Conservation (phyloP, 2,113 vertebrate species). For the Rhinopithecus roxellana region DNA sequence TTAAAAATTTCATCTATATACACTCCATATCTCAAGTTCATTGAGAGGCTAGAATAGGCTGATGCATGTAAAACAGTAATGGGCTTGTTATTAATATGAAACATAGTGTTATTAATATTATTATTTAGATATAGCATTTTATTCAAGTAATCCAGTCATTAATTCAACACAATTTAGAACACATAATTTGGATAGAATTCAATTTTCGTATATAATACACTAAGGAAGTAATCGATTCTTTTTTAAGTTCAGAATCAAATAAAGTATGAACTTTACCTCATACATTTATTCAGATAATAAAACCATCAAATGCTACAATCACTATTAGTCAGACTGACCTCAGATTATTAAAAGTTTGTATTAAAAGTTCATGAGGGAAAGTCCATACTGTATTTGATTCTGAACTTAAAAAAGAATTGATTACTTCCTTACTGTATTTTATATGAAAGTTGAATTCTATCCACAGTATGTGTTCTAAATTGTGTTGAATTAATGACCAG, state of each 20-base stretch:
- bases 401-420: not conserved
- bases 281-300: not conserved
- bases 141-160: not conserved
- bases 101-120: not conserved
- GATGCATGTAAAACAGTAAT: accelerated
- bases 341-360: not conserved
- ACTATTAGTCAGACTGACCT: not conserved
- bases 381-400: not conserved
- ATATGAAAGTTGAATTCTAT: not conserved
- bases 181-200: not conserved
- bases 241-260: not conserved
- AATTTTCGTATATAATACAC: not conserved
- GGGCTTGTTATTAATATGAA: not conserved
- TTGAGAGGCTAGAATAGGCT: not conserved
- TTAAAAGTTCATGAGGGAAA: not conserved
- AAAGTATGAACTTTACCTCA: not conserved
- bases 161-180: not conserved
- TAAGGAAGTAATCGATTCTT: not conserved
- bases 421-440: not conserved
- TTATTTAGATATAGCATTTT: not conserved
- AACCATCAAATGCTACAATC: not conserved
- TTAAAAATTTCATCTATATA: not conserved
- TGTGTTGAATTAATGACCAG: not conserved
- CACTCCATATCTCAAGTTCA: not conserved
- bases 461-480: not conserved